Conservation (phyloP, 2,113 vertebrate genomes). For the Turdus rufiventris region DNA sequence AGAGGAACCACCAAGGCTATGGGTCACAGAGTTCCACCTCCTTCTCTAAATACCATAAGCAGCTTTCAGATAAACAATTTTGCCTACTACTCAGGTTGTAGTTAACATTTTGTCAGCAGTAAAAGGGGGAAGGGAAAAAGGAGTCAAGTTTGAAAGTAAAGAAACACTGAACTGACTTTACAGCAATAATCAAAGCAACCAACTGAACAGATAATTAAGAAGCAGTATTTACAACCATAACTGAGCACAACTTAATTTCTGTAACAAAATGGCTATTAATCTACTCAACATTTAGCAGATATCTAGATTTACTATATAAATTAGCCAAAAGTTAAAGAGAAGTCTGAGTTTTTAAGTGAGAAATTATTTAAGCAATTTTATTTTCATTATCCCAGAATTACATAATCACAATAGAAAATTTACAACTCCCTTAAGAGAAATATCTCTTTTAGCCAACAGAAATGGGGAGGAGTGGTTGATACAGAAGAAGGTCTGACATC, state of each 20-base stretch:
- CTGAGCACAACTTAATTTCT: neutral
- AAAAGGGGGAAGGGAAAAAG: neutral
- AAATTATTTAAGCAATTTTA: neutral
- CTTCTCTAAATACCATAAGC: neutral
- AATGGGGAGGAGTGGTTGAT: neutral
- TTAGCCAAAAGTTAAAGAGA: neutral
- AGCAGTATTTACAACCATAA: neutral
- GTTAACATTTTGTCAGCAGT: neutral
- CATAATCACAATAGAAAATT: neutral
- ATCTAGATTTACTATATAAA: neutral
- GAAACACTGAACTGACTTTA: neutral
- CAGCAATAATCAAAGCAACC: neutral
- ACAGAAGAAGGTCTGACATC: neutral
- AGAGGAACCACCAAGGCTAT: neutral
- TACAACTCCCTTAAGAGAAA: neutral
- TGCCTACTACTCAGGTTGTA: neutral
- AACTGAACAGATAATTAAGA: neutral
- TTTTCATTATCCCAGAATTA: neutral
- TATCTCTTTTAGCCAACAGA: neutral
- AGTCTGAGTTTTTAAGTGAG: neutral
- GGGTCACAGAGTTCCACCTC: neutral
- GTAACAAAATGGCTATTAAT: neutral
- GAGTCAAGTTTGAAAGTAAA: neutral
- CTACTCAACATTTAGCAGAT: neutral
- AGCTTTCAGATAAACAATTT: slow-evolving; percentile 2